Evolutionary conservation across 2,797 vertebrate genomes (phyloP).

Genomic region (Toxotes lorentzi): DNA sequence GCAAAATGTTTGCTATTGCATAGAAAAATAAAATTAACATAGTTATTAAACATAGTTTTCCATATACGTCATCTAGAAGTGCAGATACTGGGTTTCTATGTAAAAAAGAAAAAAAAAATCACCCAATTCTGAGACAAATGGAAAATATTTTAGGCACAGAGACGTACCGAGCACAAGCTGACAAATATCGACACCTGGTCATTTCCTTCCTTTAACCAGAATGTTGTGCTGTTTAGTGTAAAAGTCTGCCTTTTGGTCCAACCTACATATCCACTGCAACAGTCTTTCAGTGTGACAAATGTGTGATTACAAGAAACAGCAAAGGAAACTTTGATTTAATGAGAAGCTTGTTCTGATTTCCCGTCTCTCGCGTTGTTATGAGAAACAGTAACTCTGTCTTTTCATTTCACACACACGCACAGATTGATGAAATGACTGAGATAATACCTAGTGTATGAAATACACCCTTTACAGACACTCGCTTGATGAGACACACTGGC

Average conservation of each 20-base stretch:
- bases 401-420: not conserved
- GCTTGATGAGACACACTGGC: not conserved
- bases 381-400: constrained; percentile 13
- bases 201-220: constrained; percentile 34
- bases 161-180: not conserved
- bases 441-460: not conserved
- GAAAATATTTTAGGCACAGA: constrained; percentile 16
- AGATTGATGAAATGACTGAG: not conserved
- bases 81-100: not conserved
- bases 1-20: not conserved
- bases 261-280: constrained; percentile 3
- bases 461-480: not conserved
- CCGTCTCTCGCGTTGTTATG: constrained; percentile 16
- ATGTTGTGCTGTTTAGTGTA: not conserved
- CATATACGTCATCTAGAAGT: not conserved
- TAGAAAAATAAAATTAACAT: not conserved
- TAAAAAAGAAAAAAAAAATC: not conserved
- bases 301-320: constrained; percentile 40
- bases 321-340: constrained; percentile 28
- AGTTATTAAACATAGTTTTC: not conserved
- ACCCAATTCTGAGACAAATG: not conserved
- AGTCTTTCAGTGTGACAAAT: constrained; percentile 10
- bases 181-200: constrained; percentile 13
- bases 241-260: not conserved
- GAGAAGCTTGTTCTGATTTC: constrained; percentile 27